Percentiles rank a stretch among this genome's conserved stretches.
phyloP scores from a whole-genome alignment of 2,888 invertebrate genomes.

The Bedellia somnulentella region DNA sequence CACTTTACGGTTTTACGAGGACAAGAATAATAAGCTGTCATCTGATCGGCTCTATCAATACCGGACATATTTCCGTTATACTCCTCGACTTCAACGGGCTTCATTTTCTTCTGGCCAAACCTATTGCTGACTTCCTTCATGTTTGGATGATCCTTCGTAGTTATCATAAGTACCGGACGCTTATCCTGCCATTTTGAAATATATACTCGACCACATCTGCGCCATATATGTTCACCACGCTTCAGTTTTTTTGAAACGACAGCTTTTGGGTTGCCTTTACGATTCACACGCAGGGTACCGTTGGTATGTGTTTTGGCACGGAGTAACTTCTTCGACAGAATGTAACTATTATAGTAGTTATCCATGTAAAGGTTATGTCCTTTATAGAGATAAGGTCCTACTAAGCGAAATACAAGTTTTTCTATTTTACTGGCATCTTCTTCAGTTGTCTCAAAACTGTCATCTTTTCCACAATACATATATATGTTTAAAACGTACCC shows the following conservation, averaged over 20 bases:
- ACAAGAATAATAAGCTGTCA: background rate
- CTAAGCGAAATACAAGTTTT: background rate
- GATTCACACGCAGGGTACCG: too few species aligned
- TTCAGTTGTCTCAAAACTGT: background rate
- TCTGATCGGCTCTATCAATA: background rate
- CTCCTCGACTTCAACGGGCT: background rate
- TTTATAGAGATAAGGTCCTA: background rate
- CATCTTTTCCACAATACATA: background rate
- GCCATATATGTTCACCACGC: background rate
- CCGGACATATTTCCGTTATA: background rate
- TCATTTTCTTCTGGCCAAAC: background rate
- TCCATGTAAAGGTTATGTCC: too few species aligned
- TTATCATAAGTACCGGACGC: too few species aligned
- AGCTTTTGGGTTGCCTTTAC: background rate
- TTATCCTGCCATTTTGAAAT: background rate
- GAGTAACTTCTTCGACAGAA: background rate
- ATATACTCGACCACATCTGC: background rate
- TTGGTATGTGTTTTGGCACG: background rate
- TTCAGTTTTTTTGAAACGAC: background rate
- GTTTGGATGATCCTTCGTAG: background rate
- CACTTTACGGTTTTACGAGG: too few species aligned
- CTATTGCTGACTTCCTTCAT: background rate
- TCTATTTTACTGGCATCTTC: background rate
- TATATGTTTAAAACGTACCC: background rate
- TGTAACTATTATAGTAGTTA: background rate